Percentiles rank a stretch among this genome's conserved stretches.
These are phyloP conservation scores for Anaspis maculata DNA, from an alignment of 2,888 invertebrate species.

Conservation along the genomic window DNA sequence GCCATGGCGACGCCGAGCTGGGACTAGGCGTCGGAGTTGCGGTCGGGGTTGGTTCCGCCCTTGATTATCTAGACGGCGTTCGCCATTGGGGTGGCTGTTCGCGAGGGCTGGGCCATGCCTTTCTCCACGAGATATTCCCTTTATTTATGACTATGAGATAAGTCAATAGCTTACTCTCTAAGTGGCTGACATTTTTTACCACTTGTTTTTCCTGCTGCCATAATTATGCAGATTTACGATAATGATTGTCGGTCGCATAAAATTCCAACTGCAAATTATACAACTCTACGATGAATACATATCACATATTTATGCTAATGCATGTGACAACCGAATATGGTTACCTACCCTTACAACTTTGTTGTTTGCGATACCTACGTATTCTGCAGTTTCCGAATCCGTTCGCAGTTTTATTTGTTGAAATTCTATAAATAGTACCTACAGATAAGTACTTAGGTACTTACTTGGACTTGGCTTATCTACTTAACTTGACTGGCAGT, in stretches of 20 bases:
- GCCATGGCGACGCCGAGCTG: slow-evolving; percentile 37
- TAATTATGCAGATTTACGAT: slow-evolving; percentile 40
- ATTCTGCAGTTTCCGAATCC: too few species aligned
- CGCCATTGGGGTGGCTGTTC: slow-evolving; percentile 27
- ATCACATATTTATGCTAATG: slow-evolving; percentile 16
- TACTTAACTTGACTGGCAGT: too few species aligned
- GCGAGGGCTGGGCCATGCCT: slow-evolving; percentile 29
- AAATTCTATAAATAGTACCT: too few species aligned
- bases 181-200: slow-evolving; percentile 42
- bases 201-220: slow-evolving; percentile 37
- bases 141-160: slow-evolving; percentile 31
- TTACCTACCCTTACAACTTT: slow-evolving; percentile 7
- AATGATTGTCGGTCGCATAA: slow-evolving; percentile 29
- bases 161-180: slow-evolving; percentile 40
- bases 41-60: slow-evolving; percentile 30
- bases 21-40: slow-evolving; percentile 30
- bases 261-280: slow-evolving; percentile 20
- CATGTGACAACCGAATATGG: neutral
- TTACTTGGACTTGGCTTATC: too few species aligned
- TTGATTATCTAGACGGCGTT: slow-evolving; percentile 17
- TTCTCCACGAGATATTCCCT: slow-evolving; percentile 25
- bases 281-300: slow-evolving; percentile 22
- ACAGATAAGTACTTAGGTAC: too few species aligned
- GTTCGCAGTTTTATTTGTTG: too few species aligned
- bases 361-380: too few species aligned